Evolutionary conservation across 2,113 vertebrate genomes (phyloP).

Genomic region (Nansenia antarctica): DNA sequence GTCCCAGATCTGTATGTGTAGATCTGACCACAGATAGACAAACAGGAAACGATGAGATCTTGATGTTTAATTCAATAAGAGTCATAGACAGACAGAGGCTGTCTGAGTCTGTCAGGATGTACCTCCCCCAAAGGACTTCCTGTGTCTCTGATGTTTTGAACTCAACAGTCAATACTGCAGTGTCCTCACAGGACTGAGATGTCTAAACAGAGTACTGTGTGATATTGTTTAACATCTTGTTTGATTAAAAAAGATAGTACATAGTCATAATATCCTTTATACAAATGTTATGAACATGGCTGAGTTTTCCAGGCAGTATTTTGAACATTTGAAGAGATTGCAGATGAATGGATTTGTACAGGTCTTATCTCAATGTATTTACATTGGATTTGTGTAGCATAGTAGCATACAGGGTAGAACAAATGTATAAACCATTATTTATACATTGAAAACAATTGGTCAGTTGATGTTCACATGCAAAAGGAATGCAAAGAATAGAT

Average conservation of each 20-base stretch:
- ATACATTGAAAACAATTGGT: background rate
- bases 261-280: too few species aligned
- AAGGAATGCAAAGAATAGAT: background rate
- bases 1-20: background rate
- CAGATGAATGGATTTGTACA: too few species aligned
- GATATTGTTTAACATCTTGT: too few species aligned
- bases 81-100: slow-evolving; percentile 30
- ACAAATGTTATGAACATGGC: too few species aligned
- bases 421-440: too few species aligned
- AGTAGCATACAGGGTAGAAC: background rate
- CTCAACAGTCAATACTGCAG: background rate
- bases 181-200: background rate
- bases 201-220: too few species aligned
- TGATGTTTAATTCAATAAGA: slow-evolving; percentile 57
- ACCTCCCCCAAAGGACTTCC: slow-evolving; percentile 6
- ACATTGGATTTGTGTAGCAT: background rate
- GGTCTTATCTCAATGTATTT: background rate
- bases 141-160: background rate
- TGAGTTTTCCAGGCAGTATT: too few species aligned
- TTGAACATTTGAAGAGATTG: too few species aligned
- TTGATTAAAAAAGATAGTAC: too few species aligned
- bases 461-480: background rate
- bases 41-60: slow-evolving; percentile 39
- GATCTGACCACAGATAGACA: slow-evolving; percentile 3
- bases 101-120: slow-evolving; percentile 28